These are phyloP conservation scores for Sphaerophoria taeniata DNA, from an alignment of 2,888 invertebrate genomes.

Conservation along the genomic window DNA sequence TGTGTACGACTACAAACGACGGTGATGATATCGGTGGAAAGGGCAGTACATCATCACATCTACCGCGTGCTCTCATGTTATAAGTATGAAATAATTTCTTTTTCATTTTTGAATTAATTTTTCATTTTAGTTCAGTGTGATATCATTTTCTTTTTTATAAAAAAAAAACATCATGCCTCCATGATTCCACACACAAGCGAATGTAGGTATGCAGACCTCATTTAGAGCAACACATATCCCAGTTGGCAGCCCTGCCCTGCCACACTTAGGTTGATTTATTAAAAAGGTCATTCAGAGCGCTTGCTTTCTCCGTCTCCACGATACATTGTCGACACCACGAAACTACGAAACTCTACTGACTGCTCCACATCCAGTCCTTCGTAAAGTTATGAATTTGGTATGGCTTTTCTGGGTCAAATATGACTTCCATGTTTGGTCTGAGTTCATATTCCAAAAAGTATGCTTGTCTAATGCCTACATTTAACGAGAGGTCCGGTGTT, in stretches of 20 bases:
- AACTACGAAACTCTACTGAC: no score
- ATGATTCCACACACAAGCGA: conserved; percentile 56
- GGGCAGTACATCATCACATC: conserved; percentile 41
- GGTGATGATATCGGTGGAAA: neutral
- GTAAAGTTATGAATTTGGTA: conserved; percentile 43
- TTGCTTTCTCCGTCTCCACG: neutral
- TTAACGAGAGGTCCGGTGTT: neutral
- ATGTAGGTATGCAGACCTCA: conserved; percentile 58
- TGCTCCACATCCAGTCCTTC: conserved; percentile 31
- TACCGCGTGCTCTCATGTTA: conserved; percentile 45
- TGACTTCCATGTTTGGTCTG: conserved; percentile 28
- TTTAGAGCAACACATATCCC: conserved; percentile 53
- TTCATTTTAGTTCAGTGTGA: conserved; percentile 62
- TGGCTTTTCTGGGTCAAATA: conserved; percentile 64
- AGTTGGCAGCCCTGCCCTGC: conserved; percentile 58
- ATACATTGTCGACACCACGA: no score
- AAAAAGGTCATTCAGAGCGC: conserved; percentile 61
- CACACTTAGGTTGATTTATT: conserved; percentile 63
- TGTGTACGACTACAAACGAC: conserved; percentile 22
- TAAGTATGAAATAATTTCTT: conserved; percentile 40
- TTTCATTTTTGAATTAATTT: conserved; percentile 54
- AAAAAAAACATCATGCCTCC: conserved; percentile 62
- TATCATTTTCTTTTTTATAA: conserved; percentile 67
- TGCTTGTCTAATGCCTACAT: neutral
- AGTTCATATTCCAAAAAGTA: conserved; percentile 12